phyloP scores from a whole-genome alignment of 2,113 vertebrate genomes.

The Sceloporus tristichus region DNA sequence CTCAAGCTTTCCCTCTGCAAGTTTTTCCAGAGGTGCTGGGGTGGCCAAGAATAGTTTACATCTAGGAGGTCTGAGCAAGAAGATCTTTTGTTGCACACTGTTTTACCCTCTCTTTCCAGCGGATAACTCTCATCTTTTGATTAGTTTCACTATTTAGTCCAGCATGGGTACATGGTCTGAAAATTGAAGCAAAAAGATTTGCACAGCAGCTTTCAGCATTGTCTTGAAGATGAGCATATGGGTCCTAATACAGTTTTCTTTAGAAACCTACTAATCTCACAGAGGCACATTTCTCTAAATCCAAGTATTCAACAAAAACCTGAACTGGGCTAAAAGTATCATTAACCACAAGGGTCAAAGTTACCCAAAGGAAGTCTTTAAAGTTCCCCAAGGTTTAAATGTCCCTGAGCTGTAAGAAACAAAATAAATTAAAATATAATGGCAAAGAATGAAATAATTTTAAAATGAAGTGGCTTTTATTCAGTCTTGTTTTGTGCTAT shows the following conservation, averaged over 20 bases:
- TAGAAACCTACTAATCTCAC: background rate
- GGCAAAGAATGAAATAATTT: background rate
- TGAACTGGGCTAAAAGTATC: background rate
- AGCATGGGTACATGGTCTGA: background rate
- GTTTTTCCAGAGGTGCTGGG: background rate
- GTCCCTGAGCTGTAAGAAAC: background rate
- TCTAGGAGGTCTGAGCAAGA: background rate
- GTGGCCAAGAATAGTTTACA: background rate
- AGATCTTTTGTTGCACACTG: background rate
- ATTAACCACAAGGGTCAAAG: background rate
- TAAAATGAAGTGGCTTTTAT: slow-evolving; percentile 64
- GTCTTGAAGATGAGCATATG: background rate
- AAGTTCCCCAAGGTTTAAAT: background rate
- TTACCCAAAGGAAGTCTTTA: background rate
- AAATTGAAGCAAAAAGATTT: background rate
- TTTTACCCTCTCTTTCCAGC: background rate
- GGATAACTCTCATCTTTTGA: background rate
- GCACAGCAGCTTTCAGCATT: background rate
- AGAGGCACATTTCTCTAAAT: background rate
- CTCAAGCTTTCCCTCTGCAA: background rate
- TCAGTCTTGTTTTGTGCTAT: slow-evolving; percentile 55
- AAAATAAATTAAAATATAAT: background rate
- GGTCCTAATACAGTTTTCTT: background rate
- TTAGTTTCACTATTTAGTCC: background rate
- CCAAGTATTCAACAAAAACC: background rate